These are phyloP conservation scores for Zelleria hepariella DNA, from an alignment of 2,888 invertebrate species.

Conservation along the genomic window DNA sequence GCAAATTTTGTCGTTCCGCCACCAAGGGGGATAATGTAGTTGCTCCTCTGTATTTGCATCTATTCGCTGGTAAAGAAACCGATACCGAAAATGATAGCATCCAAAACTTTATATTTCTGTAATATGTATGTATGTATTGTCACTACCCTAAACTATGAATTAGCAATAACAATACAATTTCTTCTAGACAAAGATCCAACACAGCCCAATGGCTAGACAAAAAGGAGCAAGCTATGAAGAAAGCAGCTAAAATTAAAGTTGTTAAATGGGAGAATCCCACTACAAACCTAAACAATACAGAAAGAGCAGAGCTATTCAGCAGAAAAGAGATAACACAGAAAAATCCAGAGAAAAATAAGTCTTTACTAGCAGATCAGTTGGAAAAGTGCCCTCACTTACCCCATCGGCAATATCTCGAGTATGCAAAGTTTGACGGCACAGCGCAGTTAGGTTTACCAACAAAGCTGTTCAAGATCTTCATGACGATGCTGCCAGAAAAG, in stretches of 20 bases:
- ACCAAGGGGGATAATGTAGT: too few relatives aligned
- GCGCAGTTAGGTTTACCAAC: constrained; percentile 83
- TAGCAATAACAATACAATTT: too few relatives aligned
- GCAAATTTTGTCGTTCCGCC: too few relatives aligned
- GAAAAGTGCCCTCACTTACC: constrained; percentile 83
- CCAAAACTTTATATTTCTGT: too few relatives aligned
- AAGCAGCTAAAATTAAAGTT: constrained; percentile 82
- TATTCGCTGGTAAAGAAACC: too few relatives aligned
- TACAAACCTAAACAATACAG: constrained; percentile 64
- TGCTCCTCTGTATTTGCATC: too few relatives aligned
- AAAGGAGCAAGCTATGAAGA: constrained; percentile 87
- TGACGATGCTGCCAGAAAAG: constrained; percentile 87
- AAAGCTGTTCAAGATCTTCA: constrained; percentile 90
- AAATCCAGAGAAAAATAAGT: constrained; percentile 53
- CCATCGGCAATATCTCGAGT: constrained; percentile 90
- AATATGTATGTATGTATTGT: background rate
- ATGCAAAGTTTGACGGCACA: constrained; percentile 92
- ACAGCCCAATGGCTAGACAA: constrained; percentile 91
- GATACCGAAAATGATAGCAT: too few relatives aligned
- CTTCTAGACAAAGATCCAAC: constrained; percentile 82
- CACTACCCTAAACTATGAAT: too few relatives aligned
- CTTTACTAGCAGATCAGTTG: constrained; percentile 82
- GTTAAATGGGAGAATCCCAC: constrained; percentile 78
- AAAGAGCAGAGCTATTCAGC: constrained; percentile 73
- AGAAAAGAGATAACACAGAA: constrained; percentile 41